Percentiles rank a stretch among this genome's conserved stretches.
Evolutionary conservation across 2,113 vertebrate species (phyloP).

Genomic region (Lampris incognitus): DNA sequence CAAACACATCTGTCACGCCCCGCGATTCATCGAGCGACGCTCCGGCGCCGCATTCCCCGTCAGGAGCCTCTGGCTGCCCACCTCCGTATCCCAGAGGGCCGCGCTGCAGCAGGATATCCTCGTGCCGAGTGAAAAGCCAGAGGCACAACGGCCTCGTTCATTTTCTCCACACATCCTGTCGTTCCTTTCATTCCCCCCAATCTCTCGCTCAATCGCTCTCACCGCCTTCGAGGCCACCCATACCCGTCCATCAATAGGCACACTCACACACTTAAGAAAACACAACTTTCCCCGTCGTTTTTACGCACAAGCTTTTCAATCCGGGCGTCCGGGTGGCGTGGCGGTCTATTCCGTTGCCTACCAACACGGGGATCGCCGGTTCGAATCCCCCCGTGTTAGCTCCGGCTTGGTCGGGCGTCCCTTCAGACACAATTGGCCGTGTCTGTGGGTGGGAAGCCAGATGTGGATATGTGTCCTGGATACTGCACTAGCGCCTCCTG

Average conservation of each 20-base stretch:
- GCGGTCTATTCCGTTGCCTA: too few species aligned
- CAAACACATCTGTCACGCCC: constrained; percentile 63
- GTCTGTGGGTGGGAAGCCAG: too few species aligned
- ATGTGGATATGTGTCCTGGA: too few species aligned
- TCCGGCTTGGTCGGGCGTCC: too few species aligned
- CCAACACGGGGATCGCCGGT: too few species aligned
- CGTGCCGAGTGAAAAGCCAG: constrained; percentile 28
- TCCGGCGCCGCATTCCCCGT: constrained; percentile 44
- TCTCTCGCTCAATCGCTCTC: neutral
- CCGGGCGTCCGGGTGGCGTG: too few species aligned
- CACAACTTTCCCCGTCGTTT: too few species aligned
- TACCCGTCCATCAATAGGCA: neutral
- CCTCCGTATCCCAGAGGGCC: constrained; percentile 43
- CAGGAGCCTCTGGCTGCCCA: constrained; percentile 18
- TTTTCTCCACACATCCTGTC: neutral
- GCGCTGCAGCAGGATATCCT: constrained; percentile 40
- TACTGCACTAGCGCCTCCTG: too few species aligned
- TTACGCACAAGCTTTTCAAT: too few species aligned
- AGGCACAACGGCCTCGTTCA: constrained; percentile 16
- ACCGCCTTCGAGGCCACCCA: neutral
- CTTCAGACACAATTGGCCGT: too few species aligned
- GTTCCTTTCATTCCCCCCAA: neutral
- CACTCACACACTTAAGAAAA: constrained; percentile 1
- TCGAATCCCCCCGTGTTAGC: too few species aligned
- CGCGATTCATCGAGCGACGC: constrained; percentile 66